A percentile compares a stretch with the other conserved stretches of the same genome.
phyloP scores from a whole-genome alignment of 35 echinoderm and acorn worm genomes.

The Diadema setosum region DNA sequence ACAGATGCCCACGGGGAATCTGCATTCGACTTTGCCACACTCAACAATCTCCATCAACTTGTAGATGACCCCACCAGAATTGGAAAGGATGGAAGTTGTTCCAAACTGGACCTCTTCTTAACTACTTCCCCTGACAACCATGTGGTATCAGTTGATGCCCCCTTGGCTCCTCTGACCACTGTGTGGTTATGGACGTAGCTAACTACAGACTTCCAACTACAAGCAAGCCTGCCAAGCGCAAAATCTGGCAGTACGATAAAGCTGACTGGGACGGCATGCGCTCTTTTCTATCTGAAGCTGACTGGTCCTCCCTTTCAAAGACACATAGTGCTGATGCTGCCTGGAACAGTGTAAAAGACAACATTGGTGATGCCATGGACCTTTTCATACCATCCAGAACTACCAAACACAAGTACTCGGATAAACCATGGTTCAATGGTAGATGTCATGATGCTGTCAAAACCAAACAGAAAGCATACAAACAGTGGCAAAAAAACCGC shows the following conservation, averaged over 20 bases:
- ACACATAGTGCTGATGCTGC: too few species aligned
- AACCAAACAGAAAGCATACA: too few species aligned
- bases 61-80: not conserved
- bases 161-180: not conserved
- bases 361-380: too few species aligned
- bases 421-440: too few species aligned
- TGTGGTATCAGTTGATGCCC: not conserved
- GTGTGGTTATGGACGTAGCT: not conserved
- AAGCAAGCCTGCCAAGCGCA: too few species aligned
- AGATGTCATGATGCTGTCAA: too few species aligned
- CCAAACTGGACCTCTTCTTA: not conserved
- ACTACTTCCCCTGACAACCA: slow-evolving; percentile 5
- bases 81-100: not conserved
- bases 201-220: not conserved
- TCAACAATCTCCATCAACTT: not conserved
- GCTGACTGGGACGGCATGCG: not conserved
- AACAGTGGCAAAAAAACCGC: too few species aligned
- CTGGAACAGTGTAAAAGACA: too few species aligned
- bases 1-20: not conserved
- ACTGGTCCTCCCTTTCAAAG: too few species aligned
- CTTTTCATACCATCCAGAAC: too few species aligned
- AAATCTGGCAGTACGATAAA: not conserved
- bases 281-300: too few species aligned
- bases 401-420: too few species aligned
- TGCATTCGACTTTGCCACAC: not conserved